phyloP scores from a whole-genome alignment of 2,888 invertebrate genomes.

The Troides oblongomaculatus region DNA sequence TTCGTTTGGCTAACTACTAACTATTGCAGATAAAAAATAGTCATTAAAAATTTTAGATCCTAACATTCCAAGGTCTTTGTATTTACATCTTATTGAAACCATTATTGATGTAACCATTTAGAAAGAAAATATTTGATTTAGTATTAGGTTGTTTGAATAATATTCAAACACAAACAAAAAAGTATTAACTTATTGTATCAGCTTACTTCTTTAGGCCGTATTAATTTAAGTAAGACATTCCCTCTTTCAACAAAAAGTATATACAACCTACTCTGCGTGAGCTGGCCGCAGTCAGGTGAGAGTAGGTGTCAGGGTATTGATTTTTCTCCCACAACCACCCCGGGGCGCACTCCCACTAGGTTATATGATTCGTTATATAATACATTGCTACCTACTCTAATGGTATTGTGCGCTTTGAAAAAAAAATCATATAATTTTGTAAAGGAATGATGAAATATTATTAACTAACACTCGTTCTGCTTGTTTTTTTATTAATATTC shows the following conservation, averaged over 20 bases:
- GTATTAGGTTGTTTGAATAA: too few species aligned
- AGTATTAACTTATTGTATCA: too few species aligned
- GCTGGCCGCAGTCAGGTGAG: slow-evolving; percentile 22
- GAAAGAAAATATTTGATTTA: too few species aligned
- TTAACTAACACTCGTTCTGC: not conserved
- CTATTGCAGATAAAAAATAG: too few species aligned
- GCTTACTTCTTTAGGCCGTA: too few species aligned
- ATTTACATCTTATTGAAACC: too few species aligned
- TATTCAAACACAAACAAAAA: too few species aligned
- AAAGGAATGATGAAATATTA: not conserved
- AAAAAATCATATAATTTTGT: not conserved
- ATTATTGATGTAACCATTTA: too few species aligned
- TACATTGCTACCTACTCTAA: slow-evolving; percentile 13
- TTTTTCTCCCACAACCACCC: slow-evolving; percentile 29
- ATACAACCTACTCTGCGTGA: slow-evolving; percentile 14
- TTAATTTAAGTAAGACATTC: not conserved
- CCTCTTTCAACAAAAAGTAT: not conserved
- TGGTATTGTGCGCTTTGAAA: slow-evolving; percentile 6
- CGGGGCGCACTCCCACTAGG: slow-evolving; percentile 12
- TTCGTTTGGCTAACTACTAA: too few species aligned
- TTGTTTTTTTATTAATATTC: slow-evolving; percentile 15
- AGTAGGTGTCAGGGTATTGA: slow-evolving; percentile 30
- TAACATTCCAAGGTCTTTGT: too few species aligned
- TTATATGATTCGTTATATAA: slow-evolving; percentile 10
- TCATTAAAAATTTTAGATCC: too few species aligned